These are phyloP conservation scores for Petrocephalus zakoni DNA, from an alignment of 2,113 vertebrate species.

Conservation along the genomic window DNA sequence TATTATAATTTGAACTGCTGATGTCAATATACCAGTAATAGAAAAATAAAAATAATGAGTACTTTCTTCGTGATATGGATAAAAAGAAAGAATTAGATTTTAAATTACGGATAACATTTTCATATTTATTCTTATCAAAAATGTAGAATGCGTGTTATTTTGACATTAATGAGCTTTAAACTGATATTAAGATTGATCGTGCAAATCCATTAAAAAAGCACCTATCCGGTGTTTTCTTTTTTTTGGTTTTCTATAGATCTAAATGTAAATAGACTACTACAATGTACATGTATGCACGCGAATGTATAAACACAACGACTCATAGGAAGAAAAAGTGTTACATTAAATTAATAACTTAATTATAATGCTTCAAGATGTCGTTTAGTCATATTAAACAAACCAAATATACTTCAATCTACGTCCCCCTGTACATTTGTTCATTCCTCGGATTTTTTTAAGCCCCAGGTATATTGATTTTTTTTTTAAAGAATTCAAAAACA, in stretches of 20 bases:
- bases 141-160: background rate
- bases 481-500: background rate
- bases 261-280: background rate
- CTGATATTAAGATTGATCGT: background rate
- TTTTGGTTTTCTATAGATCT: background rate
- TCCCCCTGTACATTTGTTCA: background rate
- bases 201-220: background rate
- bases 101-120: background rate
- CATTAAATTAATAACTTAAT: background rate
- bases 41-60: background rate
- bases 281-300: background rate
- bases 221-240: background rate
- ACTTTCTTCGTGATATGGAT: background rate
- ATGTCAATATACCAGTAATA: background rate
- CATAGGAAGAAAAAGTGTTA: background rate
- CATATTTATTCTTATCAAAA: background rate
- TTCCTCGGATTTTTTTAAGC: background rate
- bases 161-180: background rate
- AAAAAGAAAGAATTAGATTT: background rate
- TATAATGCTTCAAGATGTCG: background rate
- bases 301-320: background rate
- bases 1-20: background rate
- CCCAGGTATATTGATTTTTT: background rate
- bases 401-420: background rate
- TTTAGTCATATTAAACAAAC: background rate